These are phyloP conservation scores for Crocallis elinguaria DNA, from an alignment of 2,888 invertebrate species.

Conservation along the genomic window DNA sequence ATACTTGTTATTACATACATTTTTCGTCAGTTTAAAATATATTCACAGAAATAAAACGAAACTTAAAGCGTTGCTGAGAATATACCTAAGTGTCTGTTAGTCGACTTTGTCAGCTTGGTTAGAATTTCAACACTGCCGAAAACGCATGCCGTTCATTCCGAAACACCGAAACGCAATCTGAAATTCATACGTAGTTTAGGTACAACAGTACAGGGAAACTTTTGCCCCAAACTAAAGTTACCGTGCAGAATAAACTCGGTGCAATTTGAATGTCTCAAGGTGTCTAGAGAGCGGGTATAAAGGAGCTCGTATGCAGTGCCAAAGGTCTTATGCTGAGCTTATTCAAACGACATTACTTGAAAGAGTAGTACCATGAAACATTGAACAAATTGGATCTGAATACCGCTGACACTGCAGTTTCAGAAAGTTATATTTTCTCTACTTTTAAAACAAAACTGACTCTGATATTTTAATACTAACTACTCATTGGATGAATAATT, in stretches of 20 bases:
- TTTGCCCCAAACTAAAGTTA: conserved; percentile 22
- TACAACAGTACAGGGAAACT: conserved; percentile 19
- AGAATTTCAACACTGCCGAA: conserved; percentile 6
- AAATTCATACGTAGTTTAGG: conserved; percentile 46
- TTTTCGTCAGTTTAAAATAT: too few species aligned
- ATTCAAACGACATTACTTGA: conserved; percentile 28
- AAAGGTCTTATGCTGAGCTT: conserved; percentile 30
- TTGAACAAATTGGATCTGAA: conserved; percentile 11
- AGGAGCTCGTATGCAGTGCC: conserved; percentile 26
- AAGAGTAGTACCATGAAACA: conserved; percentile 6
- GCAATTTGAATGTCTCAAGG: conserved; percentile 19
- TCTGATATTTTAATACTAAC: too few species aligned
- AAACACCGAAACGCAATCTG: conserved; percentile 41
- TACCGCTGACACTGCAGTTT: background rate
- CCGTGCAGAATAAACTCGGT: conserved; percentile 17
- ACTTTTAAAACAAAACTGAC: background rate
- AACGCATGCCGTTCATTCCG: too few species aligned
- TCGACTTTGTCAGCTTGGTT: background rate
- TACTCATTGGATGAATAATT: too few species aligned
- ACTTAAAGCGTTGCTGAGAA: too few species aligned
- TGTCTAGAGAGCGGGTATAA: conserved; percentile 19
- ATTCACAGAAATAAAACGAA: too few species aligned
- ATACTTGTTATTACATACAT: too few species aligned
- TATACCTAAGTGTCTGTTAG: background rate
- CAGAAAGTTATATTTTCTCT: background rate